Evolutionary conservation across 64 coral and sea anemone genomes (phyloP), one percentile per base, ranked within the genome.

Genomic region (Acropora yongei): DNA sequence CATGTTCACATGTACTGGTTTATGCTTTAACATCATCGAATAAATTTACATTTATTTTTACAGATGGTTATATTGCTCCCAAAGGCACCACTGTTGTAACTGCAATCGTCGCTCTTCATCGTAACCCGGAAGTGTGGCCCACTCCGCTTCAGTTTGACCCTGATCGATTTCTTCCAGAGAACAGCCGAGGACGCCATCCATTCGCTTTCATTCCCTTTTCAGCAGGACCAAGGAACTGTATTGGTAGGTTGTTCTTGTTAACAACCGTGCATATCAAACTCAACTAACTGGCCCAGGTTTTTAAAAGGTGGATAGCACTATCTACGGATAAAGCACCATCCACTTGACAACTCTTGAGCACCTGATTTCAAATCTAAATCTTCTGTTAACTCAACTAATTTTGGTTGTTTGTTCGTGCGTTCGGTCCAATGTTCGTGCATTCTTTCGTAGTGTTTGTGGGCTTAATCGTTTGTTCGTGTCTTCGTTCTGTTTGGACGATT

Each of bases 111-210:
- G 81, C 44, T 44, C 82, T 92, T 8, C 90, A 92, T 41, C 60
- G 63, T 5, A 86, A 92, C 69, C 90, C 90, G 43, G 41, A 92
- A 0, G 82, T 92, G 41, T 92, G 90, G 90, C 57, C 81, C 43
- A 75, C 83, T 5, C 90, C 90, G 14, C 20, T 81, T 8, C 43
- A 86, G 57, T 92, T 86, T 43, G 81, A 92, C 44, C 90, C 90
- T 1, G 90, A 92, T 84, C 78, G 90, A 13, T 92, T 92, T 57
- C 60, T 92, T 66, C 90, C 90, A n/a, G 90, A 86, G 58, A 92
- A 86, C 75, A 86, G 80, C 44, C 71, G 86, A 86, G 90, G 90
- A 44, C 80, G 90, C 75, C 90, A 92, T 83, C 86, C 92, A 11
- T 88, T 72, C 39, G 92, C 86, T 0, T 93, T 63, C 44, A 76